A percentile compares a stretch with the other conserved stretches of the same genome.
Conservation (phyloP, 2,797 vertebrate species). For the Hippocampus kuda region DNA sequence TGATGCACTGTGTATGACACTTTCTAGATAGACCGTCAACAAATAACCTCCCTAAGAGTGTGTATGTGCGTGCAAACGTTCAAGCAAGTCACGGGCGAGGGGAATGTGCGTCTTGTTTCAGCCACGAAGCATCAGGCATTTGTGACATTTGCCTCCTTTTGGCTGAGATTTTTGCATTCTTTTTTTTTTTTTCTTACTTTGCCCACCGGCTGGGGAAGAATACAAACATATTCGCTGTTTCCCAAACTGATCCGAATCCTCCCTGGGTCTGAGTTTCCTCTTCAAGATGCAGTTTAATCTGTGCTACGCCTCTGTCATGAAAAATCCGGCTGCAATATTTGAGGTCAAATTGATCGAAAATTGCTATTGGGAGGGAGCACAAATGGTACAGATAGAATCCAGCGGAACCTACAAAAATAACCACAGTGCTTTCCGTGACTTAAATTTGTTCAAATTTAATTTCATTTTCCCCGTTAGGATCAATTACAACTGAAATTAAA, state of each 20-base stretch:
- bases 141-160: constrained; percentile 31
- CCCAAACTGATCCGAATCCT: constrained; percentile 31
- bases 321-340: constrained; percentile 40
- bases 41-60: not conserved
- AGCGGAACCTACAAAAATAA: not conserved
- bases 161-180: constrained; percentile 10
- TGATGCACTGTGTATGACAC: not conserved
- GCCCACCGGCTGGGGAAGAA: constrained; percentile 41
- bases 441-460: not conserved
- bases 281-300: constrained; percentile 28
- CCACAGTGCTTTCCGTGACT: not conserved
- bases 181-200: constrained; percentile 26
- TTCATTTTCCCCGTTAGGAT: not conserved
- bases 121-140: constrained; percentile 32
- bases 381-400: not conserved
- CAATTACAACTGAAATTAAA: not conserved
- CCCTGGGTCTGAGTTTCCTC: constrained; percentile 27
- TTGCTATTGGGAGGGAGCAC: constrained; percentile 15
- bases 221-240: constrained; percentile 39
- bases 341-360: constrained; percentile 25
- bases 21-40: not conserved
- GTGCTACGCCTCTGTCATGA: constrained; percentile 34
- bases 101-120: constrained; percentile 26
- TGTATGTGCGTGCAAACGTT: constrained; percentile 1
- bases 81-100: constrained; percentile 27